Percentiles rank a stretch among this genome's conserved stretches.
phyloP scores from a whole-genome alignment of 2,797 vertebrate species.

The Etheostoma perlongum region DNA sequence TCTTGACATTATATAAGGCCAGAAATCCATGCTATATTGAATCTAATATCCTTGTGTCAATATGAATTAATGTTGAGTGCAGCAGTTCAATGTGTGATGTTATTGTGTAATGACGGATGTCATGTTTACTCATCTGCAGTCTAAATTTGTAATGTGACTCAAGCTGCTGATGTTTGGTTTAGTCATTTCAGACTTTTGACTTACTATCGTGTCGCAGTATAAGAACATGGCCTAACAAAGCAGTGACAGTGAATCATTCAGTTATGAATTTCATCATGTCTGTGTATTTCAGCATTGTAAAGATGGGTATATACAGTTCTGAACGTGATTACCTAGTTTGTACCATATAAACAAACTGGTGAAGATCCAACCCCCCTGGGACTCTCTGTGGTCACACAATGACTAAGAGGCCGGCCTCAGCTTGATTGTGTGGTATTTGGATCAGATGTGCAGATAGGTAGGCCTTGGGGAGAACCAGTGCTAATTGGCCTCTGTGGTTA shows the following conservation, averaged over 20 bases:
- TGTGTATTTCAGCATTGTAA: neutral
- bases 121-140: neutral
- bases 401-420: slow-evolving; percentile 34
- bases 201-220: neutral
- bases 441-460: slow-evolving; percentile 60
- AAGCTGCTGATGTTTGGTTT: neutral
- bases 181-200: slow-evolving; percentile 6
- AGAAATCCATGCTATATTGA: slow-evolving; percentile 11
- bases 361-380: slow-evolving; percentile 13
- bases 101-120: slow-evolving; percentile 4
- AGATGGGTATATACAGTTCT: neutral
- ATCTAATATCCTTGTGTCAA: slow-evolving; percentile 1
- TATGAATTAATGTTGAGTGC: neutral
- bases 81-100: neutral
- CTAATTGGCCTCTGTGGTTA: slow-evolving; percentile 76
- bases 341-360: slow-evolving; percentile 11
- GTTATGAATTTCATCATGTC: neutral
- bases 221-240: neutral
- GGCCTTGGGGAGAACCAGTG: slow-evolving; percentile 47
- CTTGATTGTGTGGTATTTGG: slow-evolving; percentile 51
- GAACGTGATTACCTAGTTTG: neutral
- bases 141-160: neutral
- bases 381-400: slow-evolving; percentile 23
- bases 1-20: neutral
- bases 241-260: neutral